phyloP scores from a whole-genome alignment of 2,888 invertebrate species.

The Lasioglossum malachurum region DNA sequence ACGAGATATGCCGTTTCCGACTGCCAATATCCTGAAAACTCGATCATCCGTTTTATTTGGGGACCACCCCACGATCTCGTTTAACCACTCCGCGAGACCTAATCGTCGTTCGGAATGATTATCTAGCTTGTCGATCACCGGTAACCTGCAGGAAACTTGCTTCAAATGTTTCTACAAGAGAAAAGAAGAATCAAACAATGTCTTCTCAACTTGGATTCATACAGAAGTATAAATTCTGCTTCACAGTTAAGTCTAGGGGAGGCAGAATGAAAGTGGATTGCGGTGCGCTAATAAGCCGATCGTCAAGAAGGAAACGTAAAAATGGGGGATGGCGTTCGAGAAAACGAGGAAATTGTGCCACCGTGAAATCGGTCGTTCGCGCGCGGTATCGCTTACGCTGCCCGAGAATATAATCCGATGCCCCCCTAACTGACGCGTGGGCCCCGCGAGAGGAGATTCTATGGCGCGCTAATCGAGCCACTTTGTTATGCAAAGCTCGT shows the following conservation, averaged over 20 bases:
- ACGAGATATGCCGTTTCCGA: constrained; percentile 32
- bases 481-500: constrained; percentile 39
- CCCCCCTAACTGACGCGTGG: not conserved
- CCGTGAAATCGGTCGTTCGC: not conserved
- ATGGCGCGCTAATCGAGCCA: constrained; percentile 28
- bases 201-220: not conserved
- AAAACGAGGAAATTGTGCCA: not conserved
- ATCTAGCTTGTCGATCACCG: not conserved
- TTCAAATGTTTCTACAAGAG: not conserved
- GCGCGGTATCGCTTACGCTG: constrained; percentile 8
- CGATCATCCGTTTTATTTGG: constrained; percentile 44
- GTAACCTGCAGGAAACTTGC: not conserved
- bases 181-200: not conserved
- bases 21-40: constrained; percentile 59
- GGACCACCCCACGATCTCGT: not conserved
- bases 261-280: not conserved
- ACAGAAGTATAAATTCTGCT: no score
- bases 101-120: not conserved
- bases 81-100: not conserved
- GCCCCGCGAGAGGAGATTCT: not conserved
- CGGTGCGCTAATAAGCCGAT: not conserved
- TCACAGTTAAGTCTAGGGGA: not conserved
- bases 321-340: not conserved
- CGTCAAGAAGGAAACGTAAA: not conserved
- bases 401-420: constrained; percentile 10